Evolutionary conservation across 2,797 vertebrate genomes (phyloP).

Genomic region (Characodon lateralis): DNA sequence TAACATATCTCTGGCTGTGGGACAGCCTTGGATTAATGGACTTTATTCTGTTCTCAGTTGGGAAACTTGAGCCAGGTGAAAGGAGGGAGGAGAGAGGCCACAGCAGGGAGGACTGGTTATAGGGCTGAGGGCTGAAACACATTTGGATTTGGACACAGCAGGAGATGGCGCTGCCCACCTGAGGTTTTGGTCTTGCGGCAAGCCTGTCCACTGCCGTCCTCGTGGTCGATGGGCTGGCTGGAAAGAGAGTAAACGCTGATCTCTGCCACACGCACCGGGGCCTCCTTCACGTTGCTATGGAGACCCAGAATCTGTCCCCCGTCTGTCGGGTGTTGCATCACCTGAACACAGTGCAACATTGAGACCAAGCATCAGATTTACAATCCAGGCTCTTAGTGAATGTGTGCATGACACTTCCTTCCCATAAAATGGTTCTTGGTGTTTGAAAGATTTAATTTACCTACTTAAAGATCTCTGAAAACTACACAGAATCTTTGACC

Average conservation of each 20-base stretch:
- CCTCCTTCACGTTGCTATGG: conserved; percentile 83
- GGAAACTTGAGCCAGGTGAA: conserved; percentile 69
- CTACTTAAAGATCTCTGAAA: background rate
- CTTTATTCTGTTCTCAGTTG: conserved; percentile 53
- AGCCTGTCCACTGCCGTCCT: conserved; percentile 76
- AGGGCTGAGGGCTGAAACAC: conserved; percentile 47
- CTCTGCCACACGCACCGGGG: conserved; percentile 80
- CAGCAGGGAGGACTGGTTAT: conserved; percentile 34
- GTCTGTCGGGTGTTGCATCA: conserved; percentile 84
- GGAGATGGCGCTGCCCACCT: conserved; percentile 65
- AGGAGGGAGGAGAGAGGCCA: conserved; percentile 45
- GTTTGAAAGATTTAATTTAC: background rate
- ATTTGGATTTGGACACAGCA: conserved; percentile 20
- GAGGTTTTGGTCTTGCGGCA: conserved; percentile 82
- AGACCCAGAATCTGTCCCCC: conserved; percentile 82
- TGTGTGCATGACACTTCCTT: background rate
- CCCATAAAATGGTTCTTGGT: background rate
- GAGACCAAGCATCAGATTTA: background rate
- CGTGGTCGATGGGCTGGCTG: conserved; percentile 84
- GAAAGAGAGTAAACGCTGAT: conserved; percentile 84
- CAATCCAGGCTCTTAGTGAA: conserved; percentile 13
- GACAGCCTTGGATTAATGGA: conserved; percentile 61
- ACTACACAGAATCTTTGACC: background rate
- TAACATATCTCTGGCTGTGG: conserved; percentile 57
- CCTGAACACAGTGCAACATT: conserved; percentile 65